These are phyloP conservation scores for Hippoglossus hippoglossus DNA, from an alignment of 2,797 vertebrate species.

Conservation along the genomic window DNA sequence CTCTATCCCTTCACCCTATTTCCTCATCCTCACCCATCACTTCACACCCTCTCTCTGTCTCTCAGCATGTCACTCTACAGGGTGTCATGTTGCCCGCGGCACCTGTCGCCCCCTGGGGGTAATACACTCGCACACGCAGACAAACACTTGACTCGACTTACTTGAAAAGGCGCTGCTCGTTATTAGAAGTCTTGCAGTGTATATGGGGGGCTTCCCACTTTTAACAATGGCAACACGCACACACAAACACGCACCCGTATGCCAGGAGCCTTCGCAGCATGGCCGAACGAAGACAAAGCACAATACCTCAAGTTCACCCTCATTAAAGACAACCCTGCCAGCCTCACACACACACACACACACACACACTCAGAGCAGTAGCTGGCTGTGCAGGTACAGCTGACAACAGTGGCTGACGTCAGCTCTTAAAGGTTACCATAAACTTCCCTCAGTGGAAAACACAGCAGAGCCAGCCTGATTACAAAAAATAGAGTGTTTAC, in stretches of 20 bases:
- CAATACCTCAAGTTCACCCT: conserved; percentile 47
- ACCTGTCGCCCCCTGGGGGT: conserved; percentile 68
- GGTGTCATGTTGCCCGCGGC: conserved; percentile 69
- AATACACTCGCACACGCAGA: conserved; percentile 8
- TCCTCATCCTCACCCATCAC: conserved; percentile 7
- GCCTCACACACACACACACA: conserved; percentile 4
- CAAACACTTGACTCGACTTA: conserved; percentile 23
- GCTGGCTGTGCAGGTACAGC: conserved; percentile 26
- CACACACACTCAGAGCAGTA: conserved; percentile 32
- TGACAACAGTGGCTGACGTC: conserved; percentile 44
- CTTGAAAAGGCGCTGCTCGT: conserved; percentile 31
- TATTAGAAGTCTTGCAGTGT: conserved; percentile 41
- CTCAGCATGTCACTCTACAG: conserved; percentile 37
- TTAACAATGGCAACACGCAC: conserved; percentile 45
- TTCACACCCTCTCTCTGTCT: conserved; percentile 20
- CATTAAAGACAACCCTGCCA: conserved; percentile 50
- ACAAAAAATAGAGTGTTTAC: conserved; percentile 37
- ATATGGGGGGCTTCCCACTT: conserved; percentile 70
- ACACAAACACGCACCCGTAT: conserved; percentile 8
- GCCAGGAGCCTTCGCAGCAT: conserved; percentile 41
- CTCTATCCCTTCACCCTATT: conserved; percentile 8
- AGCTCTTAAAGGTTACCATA: conserved; percentile 54
- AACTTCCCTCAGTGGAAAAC: conserved; percentile 37
- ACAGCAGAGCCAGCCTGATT: conserved; percentile 19
- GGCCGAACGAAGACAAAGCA: conserved; percentile 23